A percentile compares a stretch with the other conserved stretches of the same genome.
Evolutionary conservation across 1,140 invertebrate species (phyloP).

Genomic region (Sycobia sp.): DNA sequence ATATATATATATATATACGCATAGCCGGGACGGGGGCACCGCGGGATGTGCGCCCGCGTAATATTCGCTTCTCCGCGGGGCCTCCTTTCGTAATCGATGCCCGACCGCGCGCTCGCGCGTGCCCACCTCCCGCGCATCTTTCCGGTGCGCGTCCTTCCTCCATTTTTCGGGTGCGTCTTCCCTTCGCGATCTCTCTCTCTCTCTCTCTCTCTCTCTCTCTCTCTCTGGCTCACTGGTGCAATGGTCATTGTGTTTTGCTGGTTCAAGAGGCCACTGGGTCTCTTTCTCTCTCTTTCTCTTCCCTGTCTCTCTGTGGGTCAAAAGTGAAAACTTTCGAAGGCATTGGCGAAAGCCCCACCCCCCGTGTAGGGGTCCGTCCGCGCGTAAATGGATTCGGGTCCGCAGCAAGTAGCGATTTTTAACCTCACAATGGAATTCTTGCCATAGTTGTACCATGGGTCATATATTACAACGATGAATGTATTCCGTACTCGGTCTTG

Average conservation of each 20-base stretch:
- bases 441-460: too few species aligned
- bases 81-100: constrained; percentile 11
- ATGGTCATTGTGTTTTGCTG: constrained; percentile 11
- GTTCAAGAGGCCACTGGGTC: background rate
- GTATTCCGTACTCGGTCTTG: too few species aligned
- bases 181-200: background rate
- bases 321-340: constrained; percentile 15
- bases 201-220: background rate
- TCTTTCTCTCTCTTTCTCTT: background rate
- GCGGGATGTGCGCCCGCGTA: constrained; percentile 23
- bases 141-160: constrained; percentile 16
- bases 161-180: too few species aligned
- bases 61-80: background rate
- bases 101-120: background rate
- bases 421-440: too few species aligned
- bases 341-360: too few species aligned
- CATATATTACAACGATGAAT: too few species aligned
- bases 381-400: too few species aligned
- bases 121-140: background rate
- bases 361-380: too few species aligned
- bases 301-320: constrained; percentile 11
- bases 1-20: too few species aligned
- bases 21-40: constrained; percentile 16
- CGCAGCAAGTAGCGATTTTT: background rate
- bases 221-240: background rate